These are phyloP conservation scores for Lethocerus indicus DNA, from an alignment of 1,140 invertebrate species.

Conservation along the genomic window DNA sequence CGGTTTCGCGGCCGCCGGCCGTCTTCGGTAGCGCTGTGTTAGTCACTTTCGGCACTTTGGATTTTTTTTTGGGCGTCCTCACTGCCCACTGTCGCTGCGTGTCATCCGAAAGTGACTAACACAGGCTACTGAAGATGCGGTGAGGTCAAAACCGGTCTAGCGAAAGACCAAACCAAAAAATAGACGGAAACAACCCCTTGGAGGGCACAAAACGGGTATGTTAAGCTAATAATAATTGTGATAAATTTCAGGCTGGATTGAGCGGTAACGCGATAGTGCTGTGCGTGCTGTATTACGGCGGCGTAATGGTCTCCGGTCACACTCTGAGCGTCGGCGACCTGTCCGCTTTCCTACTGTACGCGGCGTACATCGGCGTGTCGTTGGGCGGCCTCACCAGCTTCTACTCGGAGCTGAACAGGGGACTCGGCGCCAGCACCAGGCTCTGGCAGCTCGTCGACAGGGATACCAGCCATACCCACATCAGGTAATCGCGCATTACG, in stretches of 20 bases:
- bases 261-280: slow-evolving; percentile 85
- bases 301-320: slow-evolving; percentile 65
- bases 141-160: too few species aligned
- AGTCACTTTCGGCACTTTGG: too few species aligned
- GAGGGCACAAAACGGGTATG: too few species aligned
- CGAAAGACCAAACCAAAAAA: too few species aligned
- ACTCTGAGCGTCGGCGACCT: slow-evolving; percentile 75
- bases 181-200: too few species aligned
- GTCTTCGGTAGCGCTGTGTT: too few species aligned
- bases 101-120: too few species aligned
- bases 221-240: background rate
- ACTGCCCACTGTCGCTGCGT: too few species aligned
- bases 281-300: slow-evolving; percentile 86
- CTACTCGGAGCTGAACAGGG: slow-evolving; percentile 86
- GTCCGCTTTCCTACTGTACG: slow-evolving; percentile 82
- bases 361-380: slow-evolving; percentile 81
- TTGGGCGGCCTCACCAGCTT: slow-evolving; percentile 73
- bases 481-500: slow-evolving; percentile 12
- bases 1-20: too few species aligned
- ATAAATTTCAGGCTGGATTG: slow-evolving; percentile 57
- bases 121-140: too few species aligned
- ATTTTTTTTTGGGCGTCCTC: too few species aligned
- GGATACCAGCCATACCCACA: slow-evolving; percentile 46
- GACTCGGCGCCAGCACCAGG: slow-evolving; percentile 72
- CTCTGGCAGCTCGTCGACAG: slow-evolving; percentile 83